Evolutionary conservation across 2,888 invertebrate genomes (phyloP), one percentile per base, ranked within the genome.

Genomic region (Cephus pygmeus): DNA sequence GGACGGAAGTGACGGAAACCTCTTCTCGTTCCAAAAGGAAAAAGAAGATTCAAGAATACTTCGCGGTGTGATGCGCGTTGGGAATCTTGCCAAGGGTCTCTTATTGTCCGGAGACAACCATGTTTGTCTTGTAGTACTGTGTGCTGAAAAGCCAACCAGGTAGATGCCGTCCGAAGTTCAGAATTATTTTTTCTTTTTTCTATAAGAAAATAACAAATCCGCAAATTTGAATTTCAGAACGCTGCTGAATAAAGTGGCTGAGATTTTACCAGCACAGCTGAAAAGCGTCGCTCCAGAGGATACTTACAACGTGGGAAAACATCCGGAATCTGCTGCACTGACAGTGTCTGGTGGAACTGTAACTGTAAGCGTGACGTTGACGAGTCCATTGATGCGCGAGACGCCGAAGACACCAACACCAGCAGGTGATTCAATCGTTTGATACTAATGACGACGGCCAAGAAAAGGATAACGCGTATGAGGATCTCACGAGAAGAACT

Each of bases 41-140:
- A 94, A 94, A 84, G 94, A 94, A 82, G 93, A 92, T 79, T 87
- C 90, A 1, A 95, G 98, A 81, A 95, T 97, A 84, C 93, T 99
- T 73, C 97, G 98, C 91, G 99, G 99, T 80, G 98, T 99, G 36
- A 98, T 99, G 98, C 95, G 99, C 82, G 98, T 99, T 73, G 98
- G 98, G 77, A 96, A 97, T 89, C 92, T 98, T 77, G 97, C 97
- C 75, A 97, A 97, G 90, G 97, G 98, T 69, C 94, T 99, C 81
- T 93, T 99, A 87, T 93, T 99, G 34, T 95, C 96, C 83, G 98
- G 98, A 11, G 99, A 99, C 92, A 95, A 95, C 82, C 94, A 95
- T 88, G 98, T 99, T 78, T 96, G 98, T 85, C 93, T 99, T 81
- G 99, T 99, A 69, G 98, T 99, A 77, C 93, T 99, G 78, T 99